Evolutionary conservation across 1,140 invertebrate species (phyloP).

Genomic region (Carposina sasakii): DNA sequence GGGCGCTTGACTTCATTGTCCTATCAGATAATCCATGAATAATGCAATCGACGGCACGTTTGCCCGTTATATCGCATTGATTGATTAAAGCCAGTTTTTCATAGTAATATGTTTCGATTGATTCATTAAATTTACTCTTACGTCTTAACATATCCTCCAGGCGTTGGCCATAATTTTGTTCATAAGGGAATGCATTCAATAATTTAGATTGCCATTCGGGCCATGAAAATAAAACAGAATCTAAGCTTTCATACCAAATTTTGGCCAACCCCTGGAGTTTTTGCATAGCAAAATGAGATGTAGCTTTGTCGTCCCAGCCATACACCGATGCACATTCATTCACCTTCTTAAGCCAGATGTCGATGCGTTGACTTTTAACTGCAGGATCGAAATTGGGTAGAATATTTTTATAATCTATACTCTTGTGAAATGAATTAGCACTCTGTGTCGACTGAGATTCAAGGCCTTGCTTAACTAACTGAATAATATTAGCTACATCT

Average conservation of each 20-base stretch:
- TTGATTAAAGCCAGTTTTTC: background rate
- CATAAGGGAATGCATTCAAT: background rate
- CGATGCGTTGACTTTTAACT: conserved; percentile 16
- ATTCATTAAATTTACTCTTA: background rate
- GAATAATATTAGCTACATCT: background rate
- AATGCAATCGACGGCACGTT: conserved; percentile 14
- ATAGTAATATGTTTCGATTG: background rate
- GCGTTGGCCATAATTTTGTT: conserved; percentile 2
- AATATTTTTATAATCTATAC: conserved; percentile 8
- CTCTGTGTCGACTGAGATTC: background rate
- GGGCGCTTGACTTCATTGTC: conserved; percentile 13
- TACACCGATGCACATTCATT: conserved; percentile 22
- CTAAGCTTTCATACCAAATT: conserved; percentile 18
- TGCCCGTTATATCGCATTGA: conserved; percentile 14
- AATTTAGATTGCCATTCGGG: conserved; percentile 15
- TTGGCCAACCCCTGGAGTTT: conserved; percentile 23
- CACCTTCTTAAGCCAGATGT: conserved; percentile 22
- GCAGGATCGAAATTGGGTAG: conserved; percentile 22
- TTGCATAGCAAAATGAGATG: conserved; percentile 19
- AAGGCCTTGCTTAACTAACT: background rate
- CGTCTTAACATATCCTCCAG: conserved; percentile 2
- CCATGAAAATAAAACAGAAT: conserved; percentile 16
- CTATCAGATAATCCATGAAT: conserved; percentile 17
- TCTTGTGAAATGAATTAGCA: background rate
- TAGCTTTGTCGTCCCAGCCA: conserved; percentile 23